Conservation (phyloP, 2,797 vertebrate species). For the Pteronotus mesoamericanus region DNA sequence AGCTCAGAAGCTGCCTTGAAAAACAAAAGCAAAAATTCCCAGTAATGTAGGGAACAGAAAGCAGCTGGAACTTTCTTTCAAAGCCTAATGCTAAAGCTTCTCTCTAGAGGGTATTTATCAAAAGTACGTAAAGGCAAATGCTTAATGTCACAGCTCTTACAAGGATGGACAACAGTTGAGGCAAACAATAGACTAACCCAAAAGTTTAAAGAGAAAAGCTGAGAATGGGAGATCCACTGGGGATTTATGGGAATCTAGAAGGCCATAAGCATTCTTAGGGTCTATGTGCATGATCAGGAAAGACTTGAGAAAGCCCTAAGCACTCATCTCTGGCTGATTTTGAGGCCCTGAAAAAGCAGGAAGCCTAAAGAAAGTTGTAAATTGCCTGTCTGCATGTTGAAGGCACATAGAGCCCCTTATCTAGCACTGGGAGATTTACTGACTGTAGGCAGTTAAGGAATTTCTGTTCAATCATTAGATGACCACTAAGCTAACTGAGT, state of each 20-base stretch:
- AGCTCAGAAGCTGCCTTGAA: not conserved
- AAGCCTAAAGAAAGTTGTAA: slow-evolving; percentile 11
- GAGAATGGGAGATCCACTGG: not conserved
- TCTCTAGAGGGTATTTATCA: not conserved
- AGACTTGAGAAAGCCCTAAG: not conserved
- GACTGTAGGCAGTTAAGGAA: not conserved
- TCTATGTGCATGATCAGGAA: not conserved
- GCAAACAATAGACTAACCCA: not conserved
- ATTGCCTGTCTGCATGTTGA: not conserved
- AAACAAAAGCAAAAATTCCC: not conserved
- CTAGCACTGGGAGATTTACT: not conserved
- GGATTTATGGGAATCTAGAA: not conserved
- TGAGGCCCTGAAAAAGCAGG: not conserved
- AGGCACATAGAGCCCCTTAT: not conserved
- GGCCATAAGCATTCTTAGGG: not conserved
- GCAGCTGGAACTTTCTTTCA: not conserved
- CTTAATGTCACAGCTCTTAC: not conserved
- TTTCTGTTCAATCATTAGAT: not conserved
- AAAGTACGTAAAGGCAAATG: not conserved
- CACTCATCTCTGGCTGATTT: not conserved
- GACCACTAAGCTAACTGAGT: not conserved
- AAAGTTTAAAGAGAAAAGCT: not conserved
- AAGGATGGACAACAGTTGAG: not conserved
- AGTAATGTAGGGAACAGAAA: not conserved
- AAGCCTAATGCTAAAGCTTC: slow-evolving; percentile 7